A percentile compares a stretch with the other conserved stretches of the same genome.
phyloP scores from a whole-genome alignment of 2,113 vertebrate species.

The Proterorhinus semilunaris region DNA sequence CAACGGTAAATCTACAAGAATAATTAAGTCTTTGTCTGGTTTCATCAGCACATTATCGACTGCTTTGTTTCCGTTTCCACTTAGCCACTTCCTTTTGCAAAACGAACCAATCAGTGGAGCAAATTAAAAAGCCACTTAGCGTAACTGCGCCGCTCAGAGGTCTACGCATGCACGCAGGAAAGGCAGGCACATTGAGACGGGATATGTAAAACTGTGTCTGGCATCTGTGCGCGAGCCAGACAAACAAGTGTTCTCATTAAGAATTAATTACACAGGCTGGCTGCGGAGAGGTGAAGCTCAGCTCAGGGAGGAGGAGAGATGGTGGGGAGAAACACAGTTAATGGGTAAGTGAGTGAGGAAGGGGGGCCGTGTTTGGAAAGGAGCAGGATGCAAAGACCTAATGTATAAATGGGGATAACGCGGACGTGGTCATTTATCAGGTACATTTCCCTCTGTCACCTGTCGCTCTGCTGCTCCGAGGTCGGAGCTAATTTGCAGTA shows the following conservation, averaged over 20 bases:
- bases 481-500: too few relatives aligned
- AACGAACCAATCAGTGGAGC: conserved; percentile 40
- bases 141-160: conserved; percentile 36
- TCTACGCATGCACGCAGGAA: conserved; percentile 6
- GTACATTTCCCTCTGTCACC: too few relatives aligned
- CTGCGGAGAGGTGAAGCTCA: conserved; percentile 35
- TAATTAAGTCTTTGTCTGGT: conserved; percentile 19
- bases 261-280: conserved; percentile 66
- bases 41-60: conserved; percentile 47
- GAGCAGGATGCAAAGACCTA: neutral
- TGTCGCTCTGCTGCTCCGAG: too few relatives aligned
- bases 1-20: conserved; percentile 45
- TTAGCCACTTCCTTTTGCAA: conserved; percentile 38
- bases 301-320: conserved; percentile 1
- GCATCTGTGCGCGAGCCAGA: conserved; percentile 67
- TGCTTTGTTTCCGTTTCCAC: conserved; percentile 35
- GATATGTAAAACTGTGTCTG: conserved; percentile 39
- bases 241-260: conserved; percentile 72
- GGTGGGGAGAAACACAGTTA: neutral
- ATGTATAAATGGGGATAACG: neutral
- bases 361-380: neutral
- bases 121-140: conserved; percentile 46
- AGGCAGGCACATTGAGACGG: conserved; percentile 14
- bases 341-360: neutral
- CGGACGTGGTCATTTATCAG: neutral